Percentiles rank a stretch among this genome's conserved stretches.
These are phyloP conservation scores for Dasypogon diadema DNA, from an alignment of 2,888 invertebrate genomes.

Conservation along the genomic window DNA sequence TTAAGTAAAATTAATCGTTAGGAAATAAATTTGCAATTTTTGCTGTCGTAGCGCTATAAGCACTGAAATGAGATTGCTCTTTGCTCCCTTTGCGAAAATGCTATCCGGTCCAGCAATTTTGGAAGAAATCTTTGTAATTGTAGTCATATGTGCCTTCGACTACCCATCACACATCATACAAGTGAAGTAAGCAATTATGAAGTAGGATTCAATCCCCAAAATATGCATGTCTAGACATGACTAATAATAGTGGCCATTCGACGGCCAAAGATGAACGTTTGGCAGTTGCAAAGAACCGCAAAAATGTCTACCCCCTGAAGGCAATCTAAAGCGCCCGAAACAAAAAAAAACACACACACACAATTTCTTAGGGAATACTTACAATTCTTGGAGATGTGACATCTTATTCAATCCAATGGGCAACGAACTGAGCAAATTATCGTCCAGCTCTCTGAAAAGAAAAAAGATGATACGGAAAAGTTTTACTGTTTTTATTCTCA, in stretches of 20 bases:
- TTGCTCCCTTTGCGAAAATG: no score
- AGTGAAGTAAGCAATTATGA: no score
- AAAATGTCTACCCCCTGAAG: not conserved
- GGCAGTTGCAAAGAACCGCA: conserved; percentile 6
- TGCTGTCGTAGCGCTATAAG: no score
- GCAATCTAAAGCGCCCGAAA: conserved; percentile 17
- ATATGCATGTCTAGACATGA: conserved; percentile 37
- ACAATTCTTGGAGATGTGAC: conserved; percentile 86
- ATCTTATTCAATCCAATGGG: conserved; percentile 82
- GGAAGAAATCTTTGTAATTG: no score
- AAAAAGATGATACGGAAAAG: conserved; percentile 49
- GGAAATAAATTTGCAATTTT: no score
- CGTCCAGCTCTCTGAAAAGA: conserved; percentile 79
- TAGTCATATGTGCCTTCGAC: no score
- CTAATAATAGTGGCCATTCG: conserved; percentile 23
- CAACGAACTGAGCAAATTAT: conserved; percentile 80
- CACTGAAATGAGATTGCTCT: no score
- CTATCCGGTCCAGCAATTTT: no score
- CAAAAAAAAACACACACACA: conserved; percentile 8
- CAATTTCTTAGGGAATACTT: conserved; percentile 70
- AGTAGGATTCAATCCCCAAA: not conserved
- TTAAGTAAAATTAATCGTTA: no score
- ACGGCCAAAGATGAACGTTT: conserved; percentile 8
- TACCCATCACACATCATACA: no score
- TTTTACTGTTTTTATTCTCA: not conserved